Conservation (phyloP, 1,140 invertebrate genomes). For the Doryteuthis pealeii region DNA sequence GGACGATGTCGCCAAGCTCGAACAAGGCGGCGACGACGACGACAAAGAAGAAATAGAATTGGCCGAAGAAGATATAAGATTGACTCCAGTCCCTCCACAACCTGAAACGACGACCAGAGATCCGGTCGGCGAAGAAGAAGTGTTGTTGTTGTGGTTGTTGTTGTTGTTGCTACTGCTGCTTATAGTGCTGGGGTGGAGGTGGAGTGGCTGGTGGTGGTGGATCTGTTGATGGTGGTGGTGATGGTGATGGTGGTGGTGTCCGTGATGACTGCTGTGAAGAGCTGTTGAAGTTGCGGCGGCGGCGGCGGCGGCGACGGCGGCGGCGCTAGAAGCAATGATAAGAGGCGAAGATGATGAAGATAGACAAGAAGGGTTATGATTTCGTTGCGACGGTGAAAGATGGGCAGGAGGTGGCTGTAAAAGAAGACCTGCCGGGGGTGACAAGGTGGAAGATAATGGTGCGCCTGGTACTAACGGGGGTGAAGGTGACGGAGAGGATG, state of each 20-base stretch:
- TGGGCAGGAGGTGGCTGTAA: not conserved
- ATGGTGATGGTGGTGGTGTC: not conserved
- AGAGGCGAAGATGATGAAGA: conserved; percentile 21
- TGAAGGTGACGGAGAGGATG: conserved; percentile 25
- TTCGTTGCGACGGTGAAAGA: not conserved
- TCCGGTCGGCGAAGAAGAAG: not conserved
- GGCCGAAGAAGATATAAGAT: not conserved
- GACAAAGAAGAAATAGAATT: not conserved
- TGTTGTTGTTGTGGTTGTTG: no score
- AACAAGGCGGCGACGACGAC: not conserved
- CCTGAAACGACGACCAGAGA: not conserved
- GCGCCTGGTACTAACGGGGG: not conserved
- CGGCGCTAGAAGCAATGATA: conserved; percentile 15
- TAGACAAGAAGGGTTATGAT: not conserved
- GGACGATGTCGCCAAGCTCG: not conserved
- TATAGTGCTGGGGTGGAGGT: not conserved
- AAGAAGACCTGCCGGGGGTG: not conserved
- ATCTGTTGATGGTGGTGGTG: conserved; percentile 14
- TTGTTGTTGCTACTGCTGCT: not conserved
- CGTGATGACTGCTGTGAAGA: not conserved
- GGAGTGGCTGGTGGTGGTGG: conserved; percentile 20
- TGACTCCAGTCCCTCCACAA: not conserved
- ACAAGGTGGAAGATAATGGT: conserved; percentile 10
- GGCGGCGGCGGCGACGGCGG: conserved; percentile 8
- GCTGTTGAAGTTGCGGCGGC: no score